Base-by-base conservation (phyloP, 1,140 invertebrate genomes). In the Musca domestica region DNA sequence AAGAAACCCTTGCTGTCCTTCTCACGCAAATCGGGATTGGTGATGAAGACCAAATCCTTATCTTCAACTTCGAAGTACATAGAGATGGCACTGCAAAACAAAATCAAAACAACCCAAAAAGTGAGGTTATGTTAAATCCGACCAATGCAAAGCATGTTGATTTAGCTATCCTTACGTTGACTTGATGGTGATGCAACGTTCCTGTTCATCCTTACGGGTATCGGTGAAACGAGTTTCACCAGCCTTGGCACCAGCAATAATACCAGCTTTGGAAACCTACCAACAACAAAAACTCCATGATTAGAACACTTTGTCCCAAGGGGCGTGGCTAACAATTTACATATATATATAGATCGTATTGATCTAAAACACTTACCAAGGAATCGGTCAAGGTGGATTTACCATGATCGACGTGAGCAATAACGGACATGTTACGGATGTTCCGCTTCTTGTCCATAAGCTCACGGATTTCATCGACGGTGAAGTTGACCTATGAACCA, bases 391-490 rank as follows among this genome's bases (percentile, higher is more conserved):
- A 83, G 61, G 98, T 99, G 73, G 98, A 99, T 85, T 99, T 99
- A 82, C 98, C 98, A 84, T 99, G 98, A 88, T 99, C 98, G 70
- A 99, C 98, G 85, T 99, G 98, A 76, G 98, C 98, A 85, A 99
- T 99, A 84, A 99, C 98, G 82, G 98, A 99, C 98, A 99, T 99
- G 87, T 99, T 99, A 83, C 98, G 91, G 85, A 99, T 99, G 82
- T 99, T 99, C 86, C 88, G 88, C 88, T 99, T 99, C 83, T 96
- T 96, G 92, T 99, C 96, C 98, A 99, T 99, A 91, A 99, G 95
- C 82, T 78, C 86, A 88, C 98, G 94, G 88, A 99, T 99, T 88
- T 99, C 96, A 88, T 99, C 97, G 87, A 99, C 94, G 66, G 98
- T 99, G 85, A 99, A 99, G 91, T 99, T 99, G 89, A 99, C 98